Evolutionary conservation across 1,140 invertebrate species (phyloP), one percentile per base, ranked within the genome.

Genomic region (Euwallacea fornicatus): DNA sequence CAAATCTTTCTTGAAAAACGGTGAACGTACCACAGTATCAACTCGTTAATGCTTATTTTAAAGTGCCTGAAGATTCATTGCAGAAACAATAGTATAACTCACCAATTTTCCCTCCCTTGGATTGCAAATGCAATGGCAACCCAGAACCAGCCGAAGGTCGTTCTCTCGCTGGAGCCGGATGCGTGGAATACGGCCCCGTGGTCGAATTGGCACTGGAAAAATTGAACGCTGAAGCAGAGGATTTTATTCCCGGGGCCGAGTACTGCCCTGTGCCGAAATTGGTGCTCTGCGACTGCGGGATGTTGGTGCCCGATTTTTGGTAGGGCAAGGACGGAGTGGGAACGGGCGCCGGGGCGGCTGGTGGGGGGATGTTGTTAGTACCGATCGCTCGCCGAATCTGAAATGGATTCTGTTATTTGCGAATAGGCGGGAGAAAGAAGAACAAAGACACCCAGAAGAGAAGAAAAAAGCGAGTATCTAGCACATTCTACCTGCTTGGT

Each of bases 261-360:
- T 85, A 61, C 81, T 83, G 67, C 73, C 80, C 58, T 75, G 81
- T 67, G 74, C 77, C 61, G 78, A 84, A 78, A 75, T 73, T 84
- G 67, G 85, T 83, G 69, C 84, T 86, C 69, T 86, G 85, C n/a
- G 85, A 86, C 76, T 84, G 83, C 55, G 84, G 80, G 50, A 86
- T 75, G 78, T 82, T 71, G n/a, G 76, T 77, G 77, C 81, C 67
- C 21, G 76, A 76, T 69, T 80, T 79, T 7, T 79, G 75, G 71
- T 77, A 79, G 68, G 83, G 78, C 70, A 83, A 74, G 8, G 82
- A 80, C 66, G 83, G 84, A 42, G 85, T 86, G 16, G 88, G 87
- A 43, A 88, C 86, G 2, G 88, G 89, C 0, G 88, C 88, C 2
- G 88, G 88, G 47, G 88, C 78, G 42, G 87, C 86, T 47, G 88